A percentile compares a stretch with the other conserved stretches of the same genome.
Evolutionary conservation across 2,888 invertebrate species (phyloP).

Genomic region (Junonia oenone): DNA sequence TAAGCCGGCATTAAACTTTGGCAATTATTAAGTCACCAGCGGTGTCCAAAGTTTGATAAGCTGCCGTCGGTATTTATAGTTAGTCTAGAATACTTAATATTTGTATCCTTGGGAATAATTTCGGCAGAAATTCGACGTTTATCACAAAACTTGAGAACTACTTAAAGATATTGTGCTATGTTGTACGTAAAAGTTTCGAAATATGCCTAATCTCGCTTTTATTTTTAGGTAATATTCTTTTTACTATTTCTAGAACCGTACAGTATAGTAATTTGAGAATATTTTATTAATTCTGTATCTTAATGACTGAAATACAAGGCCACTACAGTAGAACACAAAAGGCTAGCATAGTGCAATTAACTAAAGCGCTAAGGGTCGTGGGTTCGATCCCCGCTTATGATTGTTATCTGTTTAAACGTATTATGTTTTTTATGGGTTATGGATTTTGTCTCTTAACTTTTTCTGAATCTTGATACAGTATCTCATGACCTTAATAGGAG

Average conservation of each 20-base stretch:
- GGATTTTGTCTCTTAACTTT: no score
- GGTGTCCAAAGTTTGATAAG: slow-evolving; percentile 34
- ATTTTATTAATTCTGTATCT: no score
- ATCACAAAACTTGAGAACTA: not conserved
- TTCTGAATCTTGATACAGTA: no score
- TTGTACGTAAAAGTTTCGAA: not conserved
- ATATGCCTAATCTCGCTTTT: not conserved
- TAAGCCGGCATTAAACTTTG: slow-evolving; percentile 35
- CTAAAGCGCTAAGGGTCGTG: no score
- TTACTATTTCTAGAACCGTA: not conserved
- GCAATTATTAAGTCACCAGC: slow-evolving; percentile 38
- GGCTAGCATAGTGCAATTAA: no score
- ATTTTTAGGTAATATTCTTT: not conserved
- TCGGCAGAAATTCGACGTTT: not conserved
- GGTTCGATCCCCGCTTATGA: no score
- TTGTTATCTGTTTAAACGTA: no score
- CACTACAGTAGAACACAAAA: no score
- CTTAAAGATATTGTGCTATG: not conserved
- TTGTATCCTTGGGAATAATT: not conserved
- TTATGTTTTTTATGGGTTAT: no score
- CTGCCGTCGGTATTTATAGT: slow-evolving; percentile 30
- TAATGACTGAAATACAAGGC: no score
- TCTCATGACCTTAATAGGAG: no score
- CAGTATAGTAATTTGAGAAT: no score
- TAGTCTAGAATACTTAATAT: slow-evolving; percentile 8